A percentile compares a stretch with the other conserved stretches of the same genome.
Conservation (phyloP, 2,888 invertebrate species). For the Tipula unca region DNA sequence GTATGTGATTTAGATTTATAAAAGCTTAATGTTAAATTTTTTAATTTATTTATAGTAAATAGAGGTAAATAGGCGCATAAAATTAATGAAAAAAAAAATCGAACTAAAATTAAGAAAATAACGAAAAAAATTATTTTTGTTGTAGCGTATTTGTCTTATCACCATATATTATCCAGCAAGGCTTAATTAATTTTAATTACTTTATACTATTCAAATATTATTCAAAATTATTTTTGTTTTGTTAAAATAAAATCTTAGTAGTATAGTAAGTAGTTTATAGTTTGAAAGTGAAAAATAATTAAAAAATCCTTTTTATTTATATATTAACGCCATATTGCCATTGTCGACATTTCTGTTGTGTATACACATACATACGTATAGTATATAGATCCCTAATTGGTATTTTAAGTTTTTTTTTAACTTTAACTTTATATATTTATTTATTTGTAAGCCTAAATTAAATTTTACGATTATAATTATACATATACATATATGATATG, state of each 20-base stretch:
- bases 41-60: not conserved
- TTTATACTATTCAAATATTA: not conserved
- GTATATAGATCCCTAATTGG: not conserved
- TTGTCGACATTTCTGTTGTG: constrained; percentile 14
- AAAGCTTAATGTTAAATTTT: not conserved
- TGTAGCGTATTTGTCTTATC: not conserved
- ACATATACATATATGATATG: not conserved
- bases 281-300: not conserved
- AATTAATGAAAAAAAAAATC: not conserved
- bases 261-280: no score
- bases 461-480: not conserved
- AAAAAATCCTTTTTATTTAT: not conserved
- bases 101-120: not conserved
- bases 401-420: not conserved
- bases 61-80: no score
- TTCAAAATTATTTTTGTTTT: not conserved
- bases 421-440: not conserved
- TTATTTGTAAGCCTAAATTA: not conserved
- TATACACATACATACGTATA: no score
- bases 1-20: not conserved
- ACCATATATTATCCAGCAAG: not conserved
- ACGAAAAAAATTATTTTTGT: not conserved
- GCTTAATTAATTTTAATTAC: not conserved
- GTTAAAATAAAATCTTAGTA: not conserved
- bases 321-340: not conserved